These are phyloP conservation scores for Drosophila punjabiensis DNA, from an alignment of 1,140 invertebrate genomes.

Conservation along the genomic window DNA sequence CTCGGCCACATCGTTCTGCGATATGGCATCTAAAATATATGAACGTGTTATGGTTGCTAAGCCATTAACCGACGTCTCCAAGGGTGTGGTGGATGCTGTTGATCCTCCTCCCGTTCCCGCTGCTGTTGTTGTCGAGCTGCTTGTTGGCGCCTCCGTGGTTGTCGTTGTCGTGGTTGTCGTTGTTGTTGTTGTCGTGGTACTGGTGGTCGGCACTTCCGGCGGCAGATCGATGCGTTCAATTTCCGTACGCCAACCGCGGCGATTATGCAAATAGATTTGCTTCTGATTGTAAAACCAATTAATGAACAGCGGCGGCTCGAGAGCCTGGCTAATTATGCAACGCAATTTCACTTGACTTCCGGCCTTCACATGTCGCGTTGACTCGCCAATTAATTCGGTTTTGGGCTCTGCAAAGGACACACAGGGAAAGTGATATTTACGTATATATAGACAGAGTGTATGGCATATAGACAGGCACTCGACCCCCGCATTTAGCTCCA, in stretches of 20 bases:
- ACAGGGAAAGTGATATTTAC: constrained; percentile 29
- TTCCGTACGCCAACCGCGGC: constrained; percentile 83
- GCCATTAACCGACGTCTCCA: constrained; percentile 49
- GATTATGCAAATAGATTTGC: constrained; percentile 85
- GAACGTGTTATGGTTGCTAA: constrained; percentile 69
- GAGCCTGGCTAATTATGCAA: constrained; percentile 88
- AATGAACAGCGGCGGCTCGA: constrained; percentile 88
- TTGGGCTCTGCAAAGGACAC: constrained; percentile 86
- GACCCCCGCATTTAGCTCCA: constrained; percentile 22
- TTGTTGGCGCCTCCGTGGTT: constrained; percentile 3
- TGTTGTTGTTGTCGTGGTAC: constrained; percentile 45
- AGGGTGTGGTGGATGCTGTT: constrained; percentile 26
- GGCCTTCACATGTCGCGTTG: constrained; percentile 88
- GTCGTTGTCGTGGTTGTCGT: constrained; percentile 21
- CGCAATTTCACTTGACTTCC: constrained; percentile 88
- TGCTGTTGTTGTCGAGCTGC: constrained; percentile 30
- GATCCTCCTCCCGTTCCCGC: constrained; percentile 24
- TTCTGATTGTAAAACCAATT: constrained; percentile 88
- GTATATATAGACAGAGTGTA: constrained; percentile 1
- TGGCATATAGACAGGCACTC: constrained; percentile 5
- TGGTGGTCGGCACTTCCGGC: constrained; percentile 68
- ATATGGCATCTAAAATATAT: constrained; percentile 76
- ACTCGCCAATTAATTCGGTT: constrained; percentile 87
- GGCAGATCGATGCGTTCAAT: constrained; percentile 85
- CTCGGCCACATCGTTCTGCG: constrained; percentile 57